Evolutionary conservation across 2,113 vertebrate genomes (phyloP).

Genomic region (human): GRCh38 chr7:133393501-133394000

Average conservation of each 20-base stretch:
- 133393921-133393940: neutral
- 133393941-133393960: neutral
- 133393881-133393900: conserved; percentile 49
- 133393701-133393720: neutral
- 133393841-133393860: neutral
- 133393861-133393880: neutral
- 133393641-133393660: neutral
- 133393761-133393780: neutral
- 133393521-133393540: neutral
- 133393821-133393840: neutral
- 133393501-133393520: neutral
- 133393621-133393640: neutral
- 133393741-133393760: neutral
- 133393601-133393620: neutral
- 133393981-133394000: neutral
- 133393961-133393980: neutral
- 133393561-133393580: neutral
- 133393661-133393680: neutral
- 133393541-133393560: neutral
- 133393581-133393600: neutral
- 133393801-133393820: neutral
- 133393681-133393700: neutral
- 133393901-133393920: neutral
- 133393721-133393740: neutral
- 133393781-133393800: neutral